Conservation (phyloP, 2,113 vertebrate genomes). For the Tragelaphus scriptus region DNA sequence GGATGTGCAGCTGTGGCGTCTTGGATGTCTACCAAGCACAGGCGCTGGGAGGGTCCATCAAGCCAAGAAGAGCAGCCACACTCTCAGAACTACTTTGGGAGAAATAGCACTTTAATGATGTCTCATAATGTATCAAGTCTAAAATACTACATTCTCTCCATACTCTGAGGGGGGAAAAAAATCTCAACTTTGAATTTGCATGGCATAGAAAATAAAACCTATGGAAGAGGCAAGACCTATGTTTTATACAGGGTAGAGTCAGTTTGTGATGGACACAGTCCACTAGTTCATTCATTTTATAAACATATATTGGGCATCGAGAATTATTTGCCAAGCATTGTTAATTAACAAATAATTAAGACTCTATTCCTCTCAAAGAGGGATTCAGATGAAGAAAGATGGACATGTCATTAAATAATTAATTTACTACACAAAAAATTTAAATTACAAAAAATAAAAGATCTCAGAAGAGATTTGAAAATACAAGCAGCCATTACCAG, state of each 20-base stretch:
- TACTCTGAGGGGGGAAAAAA: not conserved
- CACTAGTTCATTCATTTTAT: not conserved
- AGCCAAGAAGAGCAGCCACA: not conserved
- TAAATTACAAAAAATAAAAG: not conserved
- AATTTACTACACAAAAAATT: not conserved
- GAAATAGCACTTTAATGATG: not conserved
- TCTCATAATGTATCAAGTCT: not conserved
- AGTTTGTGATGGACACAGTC: not conserved
- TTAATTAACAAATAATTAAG: not conserved
- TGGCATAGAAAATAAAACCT: not conserved
- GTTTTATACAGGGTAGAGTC: not conserved
- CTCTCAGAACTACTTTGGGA: not conserved
- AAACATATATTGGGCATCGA: not conserved
- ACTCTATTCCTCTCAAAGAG: not conserved
- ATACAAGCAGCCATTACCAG: not conserved
- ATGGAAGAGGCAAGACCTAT: not conserved
- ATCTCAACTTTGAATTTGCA: not conserved
- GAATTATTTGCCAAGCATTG: not conserved
- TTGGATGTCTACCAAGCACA: not conserved
- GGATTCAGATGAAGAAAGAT: not conserved
- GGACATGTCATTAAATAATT: not conserved
- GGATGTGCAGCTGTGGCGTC: not conserved
- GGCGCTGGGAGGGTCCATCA: not conserved
- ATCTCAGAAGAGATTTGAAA: constrained; percentile 23
- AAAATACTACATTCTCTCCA: not conserved